Conservation (phyloP, 2,113 vertebrate genomes). For the Phylloscopus trochilus region DNA sequence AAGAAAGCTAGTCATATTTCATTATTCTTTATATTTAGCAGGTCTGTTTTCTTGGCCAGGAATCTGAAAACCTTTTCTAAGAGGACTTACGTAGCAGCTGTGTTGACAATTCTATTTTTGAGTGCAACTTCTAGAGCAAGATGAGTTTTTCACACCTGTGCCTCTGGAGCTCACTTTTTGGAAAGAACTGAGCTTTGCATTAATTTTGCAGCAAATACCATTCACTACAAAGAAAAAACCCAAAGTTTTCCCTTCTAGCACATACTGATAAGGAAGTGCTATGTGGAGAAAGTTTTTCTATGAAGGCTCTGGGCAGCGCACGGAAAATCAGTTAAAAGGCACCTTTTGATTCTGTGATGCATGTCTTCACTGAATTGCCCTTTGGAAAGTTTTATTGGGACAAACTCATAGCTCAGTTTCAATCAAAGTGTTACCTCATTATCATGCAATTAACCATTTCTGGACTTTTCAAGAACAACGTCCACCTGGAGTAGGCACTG, state of each 20-base stretch:
- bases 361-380: neutral
- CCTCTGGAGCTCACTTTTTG: conserved; percentile 34
- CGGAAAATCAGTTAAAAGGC: neutral
- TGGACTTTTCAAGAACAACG: neutral
- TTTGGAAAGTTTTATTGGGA: neutral
- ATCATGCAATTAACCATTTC: neutral
- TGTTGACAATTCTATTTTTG: conserved; percentile 54
- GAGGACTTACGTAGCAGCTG: conserved; percentile 51
- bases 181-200: conserved; percentile 7
- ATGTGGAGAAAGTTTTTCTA: neutral
- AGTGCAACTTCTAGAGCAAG: conserved; percentile 30
- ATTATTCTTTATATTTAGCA: conserved; percentile 47
- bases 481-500: neutral
- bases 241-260: neutral
- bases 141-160: conserved; percentile 54
- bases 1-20: conserved; percentile 5
- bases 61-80: conserved; percentile 27
- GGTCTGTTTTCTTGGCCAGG: conserved; percentile 36
- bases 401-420: neutral
- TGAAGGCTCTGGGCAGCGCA: neutral
- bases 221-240: neutral
- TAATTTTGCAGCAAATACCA: conserved; percentile 9
- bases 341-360: neutral
- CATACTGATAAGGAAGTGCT: neutral
- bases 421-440: neutral